Conservation (phyloP, 2,888 invertebrate species). For the Philaethria dido region DNA sequence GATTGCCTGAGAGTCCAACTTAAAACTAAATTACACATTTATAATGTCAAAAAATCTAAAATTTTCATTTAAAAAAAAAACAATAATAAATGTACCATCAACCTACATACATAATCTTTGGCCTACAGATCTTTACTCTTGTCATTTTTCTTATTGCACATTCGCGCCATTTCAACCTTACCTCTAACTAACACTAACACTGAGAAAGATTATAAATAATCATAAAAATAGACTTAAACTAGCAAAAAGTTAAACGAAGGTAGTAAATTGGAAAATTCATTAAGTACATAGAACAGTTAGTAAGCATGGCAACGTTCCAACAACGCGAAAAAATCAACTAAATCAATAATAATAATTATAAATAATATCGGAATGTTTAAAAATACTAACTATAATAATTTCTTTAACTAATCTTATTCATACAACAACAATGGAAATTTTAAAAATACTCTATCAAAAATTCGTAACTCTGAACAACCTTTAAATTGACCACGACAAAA, state of each 20-base stretch:
- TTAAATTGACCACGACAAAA: constrained; percentile 48
- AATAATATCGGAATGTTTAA: constrained; percentile 70
- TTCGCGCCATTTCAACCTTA: constrained; percentile 55
- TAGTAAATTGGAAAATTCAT: constrained; percentile 49
- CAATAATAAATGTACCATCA: constrained; percentile 50
- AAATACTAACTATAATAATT: constrained; percentile 54
- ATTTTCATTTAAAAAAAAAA: constrained; percentile 46
- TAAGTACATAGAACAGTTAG: constrained; percentile 74
- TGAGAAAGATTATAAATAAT: constrained; percentile 49
- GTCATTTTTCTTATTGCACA: constrained; percentile 68
- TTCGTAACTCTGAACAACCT: constrained; percentile 58
- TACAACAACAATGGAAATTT: constrained; percentile 75
- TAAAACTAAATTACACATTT: constrained; percentile 56
- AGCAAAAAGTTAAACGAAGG: constrained; percentile 30
- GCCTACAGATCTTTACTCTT: constrained; percentile 76
- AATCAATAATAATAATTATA: constrained; percentile 51
- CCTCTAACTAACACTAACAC: constrained; percentile 47
- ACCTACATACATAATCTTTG: constrained; percentile 77
- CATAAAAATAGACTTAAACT: constrained; percentile 31
- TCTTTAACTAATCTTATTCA: constrained; percentile 59
- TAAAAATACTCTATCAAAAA: constrained; percentile 73
- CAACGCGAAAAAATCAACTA: constrained; percentile 53
- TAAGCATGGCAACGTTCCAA: constrained; percentile 75
- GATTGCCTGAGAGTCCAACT: constrained; percentile 79
- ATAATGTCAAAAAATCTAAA: constrained; percentile 34